These are phyloP conservation scores for Zapus hudsonius DNA, from an alignment of 2,113 vertebrate species.

Conservation along the genomic window DNA sequence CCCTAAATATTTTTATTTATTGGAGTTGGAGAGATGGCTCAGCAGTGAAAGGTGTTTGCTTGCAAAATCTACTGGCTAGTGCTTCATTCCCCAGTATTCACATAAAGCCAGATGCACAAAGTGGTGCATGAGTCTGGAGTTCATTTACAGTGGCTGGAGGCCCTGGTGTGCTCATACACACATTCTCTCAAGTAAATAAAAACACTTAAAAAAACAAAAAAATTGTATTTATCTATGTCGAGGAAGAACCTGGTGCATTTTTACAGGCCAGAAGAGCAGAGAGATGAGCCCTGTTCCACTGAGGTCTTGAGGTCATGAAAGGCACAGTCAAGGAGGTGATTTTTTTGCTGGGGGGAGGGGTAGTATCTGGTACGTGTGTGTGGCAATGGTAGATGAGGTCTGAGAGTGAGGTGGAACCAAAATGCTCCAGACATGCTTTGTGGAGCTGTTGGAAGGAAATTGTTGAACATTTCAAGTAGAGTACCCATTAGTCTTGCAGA, in stretches of 20 bases:
- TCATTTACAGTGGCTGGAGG: too few relatives aligned
- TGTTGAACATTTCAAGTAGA: background rate
- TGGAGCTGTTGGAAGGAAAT: background rate
- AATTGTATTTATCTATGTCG: background rate
- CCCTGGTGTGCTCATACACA: too few relatives aligned
- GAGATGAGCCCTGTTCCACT: background rate
- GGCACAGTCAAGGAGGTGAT: background rate
- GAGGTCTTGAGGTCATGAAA: background rate
- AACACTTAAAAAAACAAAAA: too few relatives aligned
- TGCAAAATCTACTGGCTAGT: too few relatives aligned
- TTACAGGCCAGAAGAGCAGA: background rate
- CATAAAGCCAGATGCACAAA: too few relatives aligned
- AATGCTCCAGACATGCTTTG: background rate
- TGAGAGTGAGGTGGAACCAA: background rate
- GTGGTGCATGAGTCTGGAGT: too few relatives aligned
- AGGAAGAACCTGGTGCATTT: background rate
- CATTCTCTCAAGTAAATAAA: too few relatives aligned
- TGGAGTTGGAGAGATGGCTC: too few relatives aligned
- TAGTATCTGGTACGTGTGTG: background rate
- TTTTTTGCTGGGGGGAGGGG: background rate
- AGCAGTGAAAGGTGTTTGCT: too few relatives aligned
- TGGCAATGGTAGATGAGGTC: background rate
- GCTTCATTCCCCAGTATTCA: too few relatives aligned
- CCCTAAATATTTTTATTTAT: too few relatives aligned
- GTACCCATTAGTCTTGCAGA: background rate